These are phyloP conservation scores for Drosophila tanythrix DNA, from an alignment of 2,888 invertebrate species.

Conservation along the genomic window DNA sequence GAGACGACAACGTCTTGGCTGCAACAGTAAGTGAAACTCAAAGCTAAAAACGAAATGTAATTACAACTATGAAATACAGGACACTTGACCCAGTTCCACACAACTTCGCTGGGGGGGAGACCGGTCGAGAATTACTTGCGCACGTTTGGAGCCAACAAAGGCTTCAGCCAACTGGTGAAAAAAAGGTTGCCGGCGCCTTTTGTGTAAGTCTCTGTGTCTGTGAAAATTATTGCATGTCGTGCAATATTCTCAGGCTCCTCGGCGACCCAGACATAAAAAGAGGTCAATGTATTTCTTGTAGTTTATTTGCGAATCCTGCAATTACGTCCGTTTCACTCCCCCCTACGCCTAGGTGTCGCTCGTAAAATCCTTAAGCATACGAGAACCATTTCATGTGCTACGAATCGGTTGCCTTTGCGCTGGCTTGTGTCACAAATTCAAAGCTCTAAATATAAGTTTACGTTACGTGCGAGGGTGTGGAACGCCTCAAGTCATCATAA, in stretches of 20 bases:
- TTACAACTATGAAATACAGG: conserved; percentile 70
- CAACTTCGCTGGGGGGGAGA: conserved; percentile 10
- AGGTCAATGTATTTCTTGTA: conserved; percentile 76
- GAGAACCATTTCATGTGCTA: conserved; percentile 53
- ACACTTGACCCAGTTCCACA: conserved; percentile 71
- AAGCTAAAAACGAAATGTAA: conserved; percentile 57
- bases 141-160: conserved; percentile 65
- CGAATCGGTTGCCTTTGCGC: conserved; percentile 14
- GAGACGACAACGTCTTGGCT: conserved; percentile 4
- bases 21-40: conserved; percentile 25
- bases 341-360: conserved; percentile 17
- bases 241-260: conserved; percentile 59
- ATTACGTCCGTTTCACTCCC: neutral
- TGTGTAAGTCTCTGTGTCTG: conserved; percentile 34
- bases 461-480: conserved; percentile 47
- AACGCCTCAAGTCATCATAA: conserved; percentile 68
- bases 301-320: conserved; percentile 50
- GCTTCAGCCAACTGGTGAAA: conserved; percentile 20
- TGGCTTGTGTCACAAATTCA: conserved; percentile 36
- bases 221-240: conserved; percentile 72
- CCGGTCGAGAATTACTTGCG: conserved; percentile 66
- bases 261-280: conserved; percentile 40
- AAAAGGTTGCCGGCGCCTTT: conserved; percentile 38
- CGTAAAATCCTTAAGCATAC: conserved; percentile 69
- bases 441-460: conserved; percentile 71